A percentile compares a stretch with the other conserved stretches of the same genome.
Conservation (phyloP, 2,797 vertebrate genomes). For the Anguilla marmorata region DNA sequence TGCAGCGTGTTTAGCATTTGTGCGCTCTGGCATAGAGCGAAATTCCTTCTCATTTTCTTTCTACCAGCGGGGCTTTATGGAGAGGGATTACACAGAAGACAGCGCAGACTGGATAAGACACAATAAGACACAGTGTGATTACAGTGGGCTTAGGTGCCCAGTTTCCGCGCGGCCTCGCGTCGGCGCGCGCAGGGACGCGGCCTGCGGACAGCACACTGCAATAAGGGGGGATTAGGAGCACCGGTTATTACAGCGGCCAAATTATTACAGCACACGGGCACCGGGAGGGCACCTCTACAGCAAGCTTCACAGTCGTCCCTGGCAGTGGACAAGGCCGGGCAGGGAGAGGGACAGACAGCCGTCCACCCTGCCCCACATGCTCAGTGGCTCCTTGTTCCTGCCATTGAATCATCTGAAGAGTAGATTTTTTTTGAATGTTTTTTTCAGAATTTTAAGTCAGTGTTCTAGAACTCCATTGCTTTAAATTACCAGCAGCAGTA, state of each 20-base stretch:
- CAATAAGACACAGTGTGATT: not conserved
- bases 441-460: too few relatives aligned
- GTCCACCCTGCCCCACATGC: not conserved
- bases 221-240: not conserved
- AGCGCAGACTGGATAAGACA: not conserved
- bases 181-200: too few relatives aligned
- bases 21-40: not conserved
- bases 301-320: not conserved
- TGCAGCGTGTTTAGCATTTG: not conserved
- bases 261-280: not conserved
- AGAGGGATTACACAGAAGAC: not conserved
- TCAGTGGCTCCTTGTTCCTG: not conserved
- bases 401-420: too few relatives aligned
- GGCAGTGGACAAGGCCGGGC: not conserved
- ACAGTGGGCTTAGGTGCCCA: not conserved
- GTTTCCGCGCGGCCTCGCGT: not conserved
- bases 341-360: not conserved
- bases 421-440: too few relatives aligned
- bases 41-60: not conserved
- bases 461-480: too few relatives aligned
- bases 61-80: not conserved
- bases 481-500: too few relatives aligned
- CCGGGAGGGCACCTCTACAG: not conserved
- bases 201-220: not conserved
- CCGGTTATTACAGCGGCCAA: not conserved